These are phyloP conservation scores for Halichoerus grypus DNA, from an alignment of 2,113 vertebrate genomes.

Conservation along the genomic window DNA sequence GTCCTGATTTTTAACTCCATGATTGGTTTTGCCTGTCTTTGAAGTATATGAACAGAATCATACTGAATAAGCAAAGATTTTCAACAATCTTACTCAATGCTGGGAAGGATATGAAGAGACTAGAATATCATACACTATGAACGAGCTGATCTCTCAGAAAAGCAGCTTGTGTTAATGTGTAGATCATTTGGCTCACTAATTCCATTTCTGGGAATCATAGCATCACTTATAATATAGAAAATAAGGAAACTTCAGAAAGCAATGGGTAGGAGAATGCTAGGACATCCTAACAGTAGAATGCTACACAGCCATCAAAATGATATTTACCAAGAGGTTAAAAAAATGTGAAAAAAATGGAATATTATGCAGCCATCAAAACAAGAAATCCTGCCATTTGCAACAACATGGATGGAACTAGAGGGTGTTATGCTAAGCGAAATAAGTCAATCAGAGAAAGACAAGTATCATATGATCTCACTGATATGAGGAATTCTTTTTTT, in stretches of 20 bases:
- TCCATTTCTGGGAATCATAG: constrained; percentile 33
- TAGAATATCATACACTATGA: background rate
- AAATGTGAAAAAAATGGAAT: background rate
- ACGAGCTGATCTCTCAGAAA: constrained; percentile 2
- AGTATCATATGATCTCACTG: too few relatives aligned
- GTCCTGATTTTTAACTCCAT: background rate
- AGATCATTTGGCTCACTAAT: background rate
- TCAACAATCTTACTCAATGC: background rate
- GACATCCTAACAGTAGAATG: background rate
- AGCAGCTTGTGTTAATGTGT: background rate
- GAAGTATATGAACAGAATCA: background rate
- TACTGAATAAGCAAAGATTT: background rate
- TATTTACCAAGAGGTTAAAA: constrained; percentile 22
- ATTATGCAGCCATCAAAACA: too few relatives aligned
- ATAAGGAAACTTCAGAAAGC: background rate
- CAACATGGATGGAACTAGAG: too few relatives aligned
- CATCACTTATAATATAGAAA: constrained; percentile 2
- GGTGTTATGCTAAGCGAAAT: too few relatives aligned
- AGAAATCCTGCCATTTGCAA: too few relatives aligned
- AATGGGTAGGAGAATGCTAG: background rate
- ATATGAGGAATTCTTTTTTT: too few relatives aligned
- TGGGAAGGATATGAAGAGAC: constrained; percentile 33
- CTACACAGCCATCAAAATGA: background rate
- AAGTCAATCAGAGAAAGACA: too few relatives aligned
- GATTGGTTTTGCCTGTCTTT: background rate